Conservation (phyloP, 1,140 invertebrate species). For the Listronotus oregonensis region DNA sequence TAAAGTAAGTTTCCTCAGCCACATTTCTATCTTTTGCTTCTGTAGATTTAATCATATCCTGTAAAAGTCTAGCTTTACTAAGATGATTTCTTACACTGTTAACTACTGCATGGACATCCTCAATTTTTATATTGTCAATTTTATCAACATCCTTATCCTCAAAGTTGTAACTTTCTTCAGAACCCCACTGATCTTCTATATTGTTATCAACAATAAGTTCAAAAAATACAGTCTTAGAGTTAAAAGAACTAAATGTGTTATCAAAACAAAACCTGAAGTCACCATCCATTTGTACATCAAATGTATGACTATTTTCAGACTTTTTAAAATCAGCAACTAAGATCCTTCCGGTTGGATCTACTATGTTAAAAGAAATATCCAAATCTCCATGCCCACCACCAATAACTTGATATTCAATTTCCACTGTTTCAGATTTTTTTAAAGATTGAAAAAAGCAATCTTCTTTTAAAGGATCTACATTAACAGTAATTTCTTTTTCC, state of each 20-base stretch:
- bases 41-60: slow-evolving; percentile 73
- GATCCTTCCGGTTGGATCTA: slow-evolving; percentile 66
- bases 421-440: slow-evolving; percentile 56
- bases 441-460: slow-evolving; percentile 71
- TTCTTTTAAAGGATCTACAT: slow-evolving; percentile 67
- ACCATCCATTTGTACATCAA: slow-evolving; percentile 62
- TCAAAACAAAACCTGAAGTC: slow-evolving; percentile 84
- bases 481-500: slow-evolving; percentile 72
- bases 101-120: slow-evolving; percentile 68
- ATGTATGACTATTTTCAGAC: slow-evolving; percentile 70
- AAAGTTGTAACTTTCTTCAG: slow-evolving; percentile 58
- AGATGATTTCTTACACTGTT: slow-evolving; percentile 65
- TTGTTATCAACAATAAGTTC: slow-evolving; percentile 72
- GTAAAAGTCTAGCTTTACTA: slow-evolving; percentile 68
- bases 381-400: slow-evolving; percentile 76
- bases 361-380: slow-evolving; percentile 75
- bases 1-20: slow-evolving; percentile 75
- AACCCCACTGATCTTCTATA: slow-evolving; percentile 62
- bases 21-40: slow-evolving; percentile 79
- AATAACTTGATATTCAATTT: slow-evolving; percentile 59
- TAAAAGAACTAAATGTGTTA: slow-evolving; percentile 79
- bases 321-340: slow-evolving; percentile 73
- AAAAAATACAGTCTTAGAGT: slow-evolving; percentile 81
- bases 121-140: slow-evolving; percentile 65
- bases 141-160: slow-evolving; percentile 55